Evolutionary conservation across 2,888 invertebrate genomes (phyloP).

Genomic region (Drosophila algonquin): DNA sequence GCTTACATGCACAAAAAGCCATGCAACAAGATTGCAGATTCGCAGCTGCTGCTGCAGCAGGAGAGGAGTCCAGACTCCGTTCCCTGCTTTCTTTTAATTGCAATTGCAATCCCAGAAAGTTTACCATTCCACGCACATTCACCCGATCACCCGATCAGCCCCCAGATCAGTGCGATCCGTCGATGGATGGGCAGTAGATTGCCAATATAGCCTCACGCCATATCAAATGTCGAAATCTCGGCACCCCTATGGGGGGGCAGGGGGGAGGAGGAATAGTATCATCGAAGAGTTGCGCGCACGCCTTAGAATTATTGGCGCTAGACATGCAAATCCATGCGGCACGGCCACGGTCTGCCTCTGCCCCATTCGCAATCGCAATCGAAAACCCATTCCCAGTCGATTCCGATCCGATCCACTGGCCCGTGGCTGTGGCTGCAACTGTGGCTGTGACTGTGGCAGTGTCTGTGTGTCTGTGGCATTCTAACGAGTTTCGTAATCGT

Average conservation of each 20-base stretch:
- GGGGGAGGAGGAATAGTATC: constrained; percentile 52
- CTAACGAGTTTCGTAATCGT: constrained; percentile 71
- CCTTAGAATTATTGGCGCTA: constrained; percentile 81
- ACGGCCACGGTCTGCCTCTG: constrained; percentile 11
- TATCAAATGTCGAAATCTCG: constrained; percentile 76
- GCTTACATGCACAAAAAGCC: constrained; percentile 77
- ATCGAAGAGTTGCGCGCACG: constrained; percentile 55
- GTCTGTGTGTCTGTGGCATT: constrained; percentile 20
- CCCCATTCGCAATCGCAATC: not conserved
- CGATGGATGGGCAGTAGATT: constrained; percentile 39
- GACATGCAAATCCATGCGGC: constrained; percentile 77
- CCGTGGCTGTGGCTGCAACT: constrained; percentile 8
- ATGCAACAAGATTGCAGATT: constrained; percentile 69
- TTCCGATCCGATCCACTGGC: constrained; percentile 20
- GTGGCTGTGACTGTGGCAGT: too few species aligned
- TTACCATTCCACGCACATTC: constrained; percentile 52
- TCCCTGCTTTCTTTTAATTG: constrained; percentile 72
- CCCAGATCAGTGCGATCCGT: constrained; percentile 22
- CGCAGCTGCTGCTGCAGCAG: constrained; percentile 41
- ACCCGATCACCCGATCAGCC: not conserved
- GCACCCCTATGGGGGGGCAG: constrained; percentile 58
- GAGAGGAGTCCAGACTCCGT: too few species aligned
- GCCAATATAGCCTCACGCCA: constrained; percentile 68
- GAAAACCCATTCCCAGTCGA: not conserved
- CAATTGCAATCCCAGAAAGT: constrained; percentile 69